A percentile compares a stretch with the other conserved stretches of the same genome.
These are phyloP conservation scores for Reinhardtius hippoglossoides DNA, from an alignment of 2,113 vertebrate genomes.

Conservation along the genomic window DNA sequence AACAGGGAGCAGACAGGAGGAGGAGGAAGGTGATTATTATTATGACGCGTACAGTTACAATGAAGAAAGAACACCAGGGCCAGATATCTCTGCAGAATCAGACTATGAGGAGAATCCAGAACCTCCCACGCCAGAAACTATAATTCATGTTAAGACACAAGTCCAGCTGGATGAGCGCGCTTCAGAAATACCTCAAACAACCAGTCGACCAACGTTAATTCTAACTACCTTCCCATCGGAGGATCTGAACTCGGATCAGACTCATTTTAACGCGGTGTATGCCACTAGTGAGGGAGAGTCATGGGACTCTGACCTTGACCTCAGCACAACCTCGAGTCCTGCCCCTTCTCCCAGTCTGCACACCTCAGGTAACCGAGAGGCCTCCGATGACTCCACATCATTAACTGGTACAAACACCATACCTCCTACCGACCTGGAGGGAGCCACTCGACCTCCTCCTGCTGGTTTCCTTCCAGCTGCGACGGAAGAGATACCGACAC, in stretches of 20 bases:
- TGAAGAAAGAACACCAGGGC: not conserved
- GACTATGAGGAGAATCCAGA: constrained; percentile 23
- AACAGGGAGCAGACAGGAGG: not conserved
- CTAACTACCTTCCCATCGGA: constrained; percentile 3
- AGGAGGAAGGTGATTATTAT: not conserved
- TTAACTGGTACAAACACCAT: constrained; percentile 62
- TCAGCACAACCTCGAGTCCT: constrained; percentile 44
- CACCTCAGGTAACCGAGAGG: constrained; percentile 64
- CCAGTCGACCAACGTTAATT: constrained; percentile 1
- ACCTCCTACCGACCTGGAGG: constrained; percentile 52
- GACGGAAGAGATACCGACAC: not conserved
- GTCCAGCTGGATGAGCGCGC: constrained; percentile 10
- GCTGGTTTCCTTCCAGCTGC: constrained; percentile 25
- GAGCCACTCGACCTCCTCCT: constrained; percentile 22
- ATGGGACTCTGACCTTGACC: constrained; percentile 28
- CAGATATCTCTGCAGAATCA: constrained; percentile 19
- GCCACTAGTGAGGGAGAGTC: constrained; percentile 18
- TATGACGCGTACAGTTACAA: constrained; percentile 8
- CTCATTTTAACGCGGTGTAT: not conserved
- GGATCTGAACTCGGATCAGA: constrained; percentile 16
- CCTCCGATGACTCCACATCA: constrained; percentile 43
- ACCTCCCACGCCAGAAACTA: not conserved
- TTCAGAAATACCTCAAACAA: constrained; percentile 43
- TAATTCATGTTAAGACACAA: constrained; percentile 43
- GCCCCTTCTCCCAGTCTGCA: constrained; percentile 9